phyloP scores from a whole-genome alignment of 2,113 vertebrate species.

The Panthera uncia region DNA sequence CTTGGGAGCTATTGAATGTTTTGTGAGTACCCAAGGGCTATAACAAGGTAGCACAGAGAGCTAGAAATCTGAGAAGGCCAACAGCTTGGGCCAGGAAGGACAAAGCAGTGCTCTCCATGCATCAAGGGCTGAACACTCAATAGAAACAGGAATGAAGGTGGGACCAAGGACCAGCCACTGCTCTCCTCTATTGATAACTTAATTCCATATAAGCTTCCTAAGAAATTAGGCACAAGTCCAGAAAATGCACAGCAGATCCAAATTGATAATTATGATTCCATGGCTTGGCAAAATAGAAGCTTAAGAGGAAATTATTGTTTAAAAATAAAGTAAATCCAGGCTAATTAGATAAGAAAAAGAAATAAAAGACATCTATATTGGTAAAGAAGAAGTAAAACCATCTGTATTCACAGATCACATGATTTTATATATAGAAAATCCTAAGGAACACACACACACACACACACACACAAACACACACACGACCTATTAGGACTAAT shows the following conservation, averaged over 20 bases:
- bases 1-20: background rate
- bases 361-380: background rate
- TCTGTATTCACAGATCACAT: background rate
- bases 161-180: background rate
- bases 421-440: background rate
- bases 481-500: background rate
- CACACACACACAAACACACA: background rate
- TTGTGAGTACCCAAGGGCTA: background rate
- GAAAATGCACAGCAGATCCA: background rate
- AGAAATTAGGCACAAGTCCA: background rate
- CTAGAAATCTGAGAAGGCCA: background rate
- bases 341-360: background rate
- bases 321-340: background rate
- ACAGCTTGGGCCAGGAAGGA: background rate
- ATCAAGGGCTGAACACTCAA: background rate
- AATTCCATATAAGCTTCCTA: background rate
- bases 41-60: background rate
- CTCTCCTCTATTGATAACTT: background rate
- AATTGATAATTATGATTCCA: background rate
- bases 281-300: background rate
- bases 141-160: background rate
- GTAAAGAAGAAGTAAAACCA: background rate
- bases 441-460: background rate
- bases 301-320: background rate
- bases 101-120: background rate